Base-by-base conservation (phyloP, 1,140 invertebrate genomes). In the Sinella curviseta region DNA sequence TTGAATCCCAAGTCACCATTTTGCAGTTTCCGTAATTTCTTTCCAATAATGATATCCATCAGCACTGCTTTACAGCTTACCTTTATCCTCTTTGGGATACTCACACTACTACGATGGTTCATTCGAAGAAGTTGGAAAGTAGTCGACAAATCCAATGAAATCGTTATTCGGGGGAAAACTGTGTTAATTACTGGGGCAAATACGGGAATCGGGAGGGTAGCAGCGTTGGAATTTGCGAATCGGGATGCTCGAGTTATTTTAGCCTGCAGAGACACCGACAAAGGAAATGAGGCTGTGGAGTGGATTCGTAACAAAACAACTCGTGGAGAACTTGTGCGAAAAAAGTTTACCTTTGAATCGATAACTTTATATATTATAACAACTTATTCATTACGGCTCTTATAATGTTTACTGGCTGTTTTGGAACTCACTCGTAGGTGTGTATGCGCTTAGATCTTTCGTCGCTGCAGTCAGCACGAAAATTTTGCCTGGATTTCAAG, bases 111-210 rank as follows among this genome's bases (percentile, higher is more conserved):
- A n/a, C 65, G 75, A 24, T 77, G 39, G 39, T 2, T 77, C 17
- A 54, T 82, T 39, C 35, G 88, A 76, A 89, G 89, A 85, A 88
- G 86, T 60, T 86, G 88, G 17, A 88, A 85, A 2, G 89, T 88
- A 88, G 88, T 89, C 78, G 86, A 78, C 78, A 89, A 87, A 77
- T 86, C 85, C 73, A 87, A 84, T 80, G 84, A 85, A 36, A 85
- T 85, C 16, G 86, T 81, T 67, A 81, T 90, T 3, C 78, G 89
- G 76, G 91, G 89, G 1, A 90, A 91, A 83, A 90, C 91, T 4
- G 92, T 92, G 57, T 88, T 95, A 2, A 90, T 95, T 1, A 95
- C 94, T 20, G 94, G 94, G 30, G 92, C 92, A 0, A 95, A 93
- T 86, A 91, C 91, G 20, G 94, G 94, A 0, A 92, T 95, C 78